These are phyloP conservation scores for Furcifer pardalis DNA, from an alignment of 2,797 vertebrate species.

Conservation along the genomic window DNA sequence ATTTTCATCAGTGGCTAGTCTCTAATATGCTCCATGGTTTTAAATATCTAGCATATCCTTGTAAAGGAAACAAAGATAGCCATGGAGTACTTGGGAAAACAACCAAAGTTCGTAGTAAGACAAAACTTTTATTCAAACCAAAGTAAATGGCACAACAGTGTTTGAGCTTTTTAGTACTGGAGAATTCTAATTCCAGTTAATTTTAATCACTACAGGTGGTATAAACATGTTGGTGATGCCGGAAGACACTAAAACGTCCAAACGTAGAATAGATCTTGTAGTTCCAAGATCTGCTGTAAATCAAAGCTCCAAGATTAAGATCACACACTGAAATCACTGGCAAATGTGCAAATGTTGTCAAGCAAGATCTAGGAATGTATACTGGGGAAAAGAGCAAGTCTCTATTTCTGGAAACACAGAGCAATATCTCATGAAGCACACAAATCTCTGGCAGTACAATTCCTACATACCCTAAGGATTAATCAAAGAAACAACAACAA, in stretches of 20 bases:
- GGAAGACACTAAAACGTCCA: not conserved
- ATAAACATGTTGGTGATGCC: not conserved
- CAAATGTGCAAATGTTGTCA: not conserved
- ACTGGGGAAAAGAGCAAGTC: not conserved
- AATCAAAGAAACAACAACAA: too few relatives aligned
- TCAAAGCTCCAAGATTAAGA: not conserved
- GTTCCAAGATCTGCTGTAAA: not conserved
- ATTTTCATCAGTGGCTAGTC: not conserved
- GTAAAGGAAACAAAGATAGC: not conserved
- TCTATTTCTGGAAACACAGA: not conserved
- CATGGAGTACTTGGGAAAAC: not conserved
- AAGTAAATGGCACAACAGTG: not conserved
- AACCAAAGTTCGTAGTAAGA: not conserved
- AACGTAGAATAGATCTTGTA: not conserved
- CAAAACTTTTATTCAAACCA: not conserved
- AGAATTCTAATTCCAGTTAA: not conserved
- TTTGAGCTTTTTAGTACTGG: not conserved
- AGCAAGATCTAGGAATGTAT: not conserved
- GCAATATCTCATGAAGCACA: not conserved
- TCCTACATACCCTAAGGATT: too few relatives aligned
- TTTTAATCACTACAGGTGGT: not conserved
- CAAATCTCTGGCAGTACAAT: too few relatives aligned
- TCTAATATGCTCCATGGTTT: not conserved
- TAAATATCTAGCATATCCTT: not conserved
- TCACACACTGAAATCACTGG: not conserved